Percentiles rank a stretch among this genome's conserved stretches.
phyloP scores from a whole-genome alignment of 2,797 vertebrate species.

The Gymnoscopelus braueri region DNA sequence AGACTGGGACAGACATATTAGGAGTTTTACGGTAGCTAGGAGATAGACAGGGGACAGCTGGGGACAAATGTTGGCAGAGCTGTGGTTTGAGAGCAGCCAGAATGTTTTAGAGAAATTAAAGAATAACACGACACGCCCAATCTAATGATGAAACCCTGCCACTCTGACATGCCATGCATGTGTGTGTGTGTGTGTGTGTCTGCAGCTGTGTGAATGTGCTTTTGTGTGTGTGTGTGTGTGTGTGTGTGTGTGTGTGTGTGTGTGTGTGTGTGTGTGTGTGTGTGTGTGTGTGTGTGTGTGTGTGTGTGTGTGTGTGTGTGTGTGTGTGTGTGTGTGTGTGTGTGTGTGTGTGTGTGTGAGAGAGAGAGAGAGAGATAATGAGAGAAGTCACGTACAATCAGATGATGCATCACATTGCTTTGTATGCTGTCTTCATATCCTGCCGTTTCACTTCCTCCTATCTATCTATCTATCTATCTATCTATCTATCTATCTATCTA shows the following conservation, averaged over 20 bases:
- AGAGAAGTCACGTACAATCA: conserved; percentile 59
- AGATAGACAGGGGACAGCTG: conserved; percentile 35
- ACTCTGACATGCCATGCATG: neutral
- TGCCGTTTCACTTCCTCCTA: neutral
- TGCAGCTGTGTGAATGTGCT: neutral
- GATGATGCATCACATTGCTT: conserved; percentile 65
- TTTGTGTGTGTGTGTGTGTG: conserved; percentile 9
- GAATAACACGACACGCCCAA: conserved; percentile 12
- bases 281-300: neutral
- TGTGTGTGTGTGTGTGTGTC: neutral
- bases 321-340: conserved; percentile 24
- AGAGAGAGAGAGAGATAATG: conserved; percentile 6
- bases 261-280: conserved; percentile 3
- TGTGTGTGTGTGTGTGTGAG: conserved; percentile 6
- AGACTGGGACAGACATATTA: too few species aligned
- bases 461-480: neutral
- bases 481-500: neutral
- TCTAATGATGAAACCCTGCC: neutral
- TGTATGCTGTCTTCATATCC: conserved; percentile 34
- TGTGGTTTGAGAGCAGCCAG: conserved; percentile 10
- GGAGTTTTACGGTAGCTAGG: neutral
- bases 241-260: neutral
- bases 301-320: conserved; percentile 10
- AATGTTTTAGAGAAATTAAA: conserved; percentile 24
- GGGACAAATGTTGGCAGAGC: conserved; percentile 3